Evolutionary conservation across 2,797 vertebrate species (phyloP).

Genomic region (Enteromius thamalakanensis): DNA sequence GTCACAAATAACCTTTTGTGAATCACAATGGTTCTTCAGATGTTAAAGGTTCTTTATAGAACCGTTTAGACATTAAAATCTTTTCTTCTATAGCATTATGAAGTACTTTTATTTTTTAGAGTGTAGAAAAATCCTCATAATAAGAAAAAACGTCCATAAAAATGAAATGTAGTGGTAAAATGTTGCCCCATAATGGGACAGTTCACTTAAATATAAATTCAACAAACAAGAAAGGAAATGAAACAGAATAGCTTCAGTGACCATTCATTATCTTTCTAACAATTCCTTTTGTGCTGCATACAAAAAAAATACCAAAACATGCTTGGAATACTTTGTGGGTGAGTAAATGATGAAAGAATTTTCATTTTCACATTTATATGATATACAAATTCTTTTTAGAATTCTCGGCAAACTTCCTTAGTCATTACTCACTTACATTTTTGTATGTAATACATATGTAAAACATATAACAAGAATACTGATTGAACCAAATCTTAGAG

Average conservation of each 20-base stretch:
- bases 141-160: background rate
- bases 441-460: no score
- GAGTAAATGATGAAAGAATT: background rate
- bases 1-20: background rate
- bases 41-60: no score
- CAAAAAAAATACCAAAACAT: background rate
- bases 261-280: background rate
- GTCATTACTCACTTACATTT: background rate
- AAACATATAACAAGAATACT: background rate
- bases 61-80: no score
- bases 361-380: background rate
- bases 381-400: background rate
- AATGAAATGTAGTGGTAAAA: background rate
- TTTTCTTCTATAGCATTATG: no score
- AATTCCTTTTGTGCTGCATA: background rate
- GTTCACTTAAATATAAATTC: background rate
- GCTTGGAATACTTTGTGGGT: background rate
- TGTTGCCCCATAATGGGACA: background rate
- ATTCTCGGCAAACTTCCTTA: background rate
- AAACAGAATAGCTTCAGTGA: background rate
- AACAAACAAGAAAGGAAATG: background rate
- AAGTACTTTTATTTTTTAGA: no score
- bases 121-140: background rate
- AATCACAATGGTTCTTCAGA: no score
- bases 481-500: background rate